Evolutionary conservation across 2,797 vertebrate genomes (phyloP).

Genomic region (Smutsia temminckii): DNA sequence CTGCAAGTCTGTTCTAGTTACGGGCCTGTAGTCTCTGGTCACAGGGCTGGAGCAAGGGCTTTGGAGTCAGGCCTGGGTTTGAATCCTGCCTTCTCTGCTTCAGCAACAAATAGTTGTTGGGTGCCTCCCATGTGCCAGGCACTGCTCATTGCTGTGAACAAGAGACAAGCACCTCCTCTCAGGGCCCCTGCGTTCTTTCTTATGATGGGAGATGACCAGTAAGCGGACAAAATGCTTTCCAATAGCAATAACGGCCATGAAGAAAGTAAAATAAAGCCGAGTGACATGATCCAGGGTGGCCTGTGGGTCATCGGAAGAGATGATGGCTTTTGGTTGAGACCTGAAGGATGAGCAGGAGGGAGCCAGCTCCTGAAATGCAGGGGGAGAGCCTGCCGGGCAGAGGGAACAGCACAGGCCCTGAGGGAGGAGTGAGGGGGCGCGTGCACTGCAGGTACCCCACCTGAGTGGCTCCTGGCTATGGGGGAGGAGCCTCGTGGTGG

Average conservation of each 20-base stretch:
- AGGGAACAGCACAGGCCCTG: neutral
- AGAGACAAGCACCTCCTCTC: neutral
- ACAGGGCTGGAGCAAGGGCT: neutral
- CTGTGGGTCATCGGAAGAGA: neutral
- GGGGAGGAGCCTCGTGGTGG: neutral
- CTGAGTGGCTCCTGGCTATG: neutral
- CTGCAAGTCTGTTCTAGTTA: neutral
- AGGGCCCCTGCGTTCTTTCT: neutral
- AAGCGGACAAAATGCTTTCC: neutral
- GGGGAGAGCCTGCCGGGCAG: neutral
- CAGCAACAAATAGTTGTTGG: accelerated
- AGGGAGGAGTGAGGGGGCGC: neutral
- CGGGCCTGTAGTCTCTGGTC: accelerated
- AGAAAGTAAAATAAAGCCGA: neutral
- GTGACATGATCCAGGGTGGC: neutral
- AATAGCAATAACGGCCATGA: neutral
- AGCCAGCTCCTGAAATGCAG: neutral
- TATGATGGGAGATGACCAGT: neutral
- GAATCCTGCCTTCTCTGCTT: neutral
- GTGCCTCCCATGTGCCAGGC: neutral
- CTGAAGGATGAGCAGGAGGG: neutral
- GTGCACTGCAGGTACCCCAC: neutral
- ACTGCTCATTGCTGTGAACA: neutral
- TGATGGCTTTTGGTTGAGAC: neutral
- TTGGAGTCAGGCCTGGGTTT: neutral